Base-by-base conservation (phyloP, 2,797 vertebrate genomes). In the Esox lucius region DNA sequence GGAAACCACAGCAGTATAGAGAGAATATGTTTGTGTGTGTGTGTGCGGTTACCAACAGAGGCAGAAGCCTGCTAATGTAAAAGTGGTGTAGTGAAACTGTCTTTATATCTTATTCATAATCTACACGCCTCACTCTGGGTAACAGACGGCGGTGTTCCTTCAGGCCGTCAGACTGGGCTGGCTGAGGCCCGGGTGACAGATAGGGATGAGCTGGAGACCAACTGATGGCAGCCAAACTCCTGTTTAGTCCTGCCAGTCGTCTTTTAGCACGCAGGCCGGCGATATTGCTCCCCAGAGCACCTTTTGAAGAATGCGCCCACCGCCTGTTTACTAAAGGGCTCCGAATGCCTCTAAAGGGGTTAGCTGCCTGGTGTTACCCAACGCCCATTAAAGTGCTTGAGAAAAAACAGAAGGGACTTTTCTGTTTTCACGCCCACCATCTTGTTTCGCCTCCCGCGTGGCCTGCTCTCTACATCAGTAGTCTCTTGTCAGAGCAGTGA, bases 41-140 rank as follows among this genome's bases (percentile, higher is more conserved):
- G 59, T 42, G 73, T 13, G 28, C 11, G 51, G 35, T 71, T 61
- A 71, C 70, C 13, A 31, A 35, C 35, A 11, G 53, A 71, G 31
- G 31, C 16, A 79, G 76, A 74, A 79, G 76, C 75, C 46, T 61
- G 88, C 92, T 96, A 95, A 96, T 95, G 95, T 94, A 92, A 93
- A 96, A 96, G 91, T 83, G 91, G 92, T 96, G 95, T 95, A 91
- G 90, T 86, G 87, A 93, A 91, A 92, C 93, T 88, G 88, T 86
- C 93, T 94, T 91, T 94, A 96, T 96, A 93, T 95, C 93, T 97
- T 96, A 97, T 97, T 98, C 94, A 96, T 97, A 93, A 94, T 94
- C 90, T 91, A 86, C 89, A 87, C 83, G 91, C 91, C 56, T 90
- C 92, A 86, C 80, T 90, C 91, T 87, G 87, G 91, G 86, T 94